Conservation (phyloP, 1,140 invertebrate genomes). For the Himalopsyche phryganea region DNA sequence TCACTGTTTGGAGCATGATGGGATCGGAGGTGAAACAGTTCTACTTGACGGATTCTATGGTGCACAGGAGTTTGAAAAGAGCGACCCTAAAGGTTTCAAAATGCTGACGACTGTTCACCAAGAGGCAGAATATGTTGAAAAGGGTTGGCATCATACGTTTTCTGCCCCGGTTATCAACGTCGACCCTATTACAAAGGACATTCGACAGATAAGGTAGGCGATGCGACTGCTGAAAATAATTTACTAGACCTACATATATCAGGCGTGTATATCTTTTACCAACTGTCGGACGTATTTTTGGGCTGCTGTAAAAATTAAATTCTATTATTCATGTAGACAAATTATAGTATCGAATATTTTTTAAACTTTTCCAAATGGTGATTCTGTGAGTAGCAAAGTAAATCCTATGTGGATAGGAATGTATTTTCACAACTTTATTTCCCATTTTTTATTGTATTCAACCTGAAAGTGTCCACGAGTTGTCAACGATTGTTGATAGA, state of each 20-base stretch:
- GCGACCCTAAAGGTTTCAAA: conserved; percentile 54
- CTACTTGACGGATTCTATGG: conserved; percentile 68
- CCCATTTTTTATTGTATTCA: too few relatives aligned
- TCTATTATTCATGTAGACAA: too few relatives aligned
- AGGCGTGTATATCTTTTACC: too few relatives aligned
- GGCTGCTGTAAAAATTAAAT: too few relatives aligned
- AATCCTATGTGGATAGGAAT: too few relatives aligned
- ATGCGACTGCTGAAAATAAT: background rate
- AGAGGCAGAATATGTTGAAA: conserved; percentile 63
- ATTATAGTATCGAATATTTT: too few relatives aligned
- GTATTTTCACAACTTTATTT: too few relatives aligned
- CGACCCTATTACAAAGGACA: conserved; percentile 47
- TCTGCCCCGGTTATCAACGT: conserved; percentile 54
- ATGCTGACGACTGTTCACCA: conserved; percentile 54
- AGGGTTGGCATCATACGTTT: conserved; percentile 52
- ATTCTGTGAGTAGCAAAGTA: too few relatives aligned
- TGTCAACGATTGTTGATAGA: too few relatives aligned
- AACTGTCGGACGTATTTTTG: too few relatives aligned
- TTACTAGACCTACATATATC: background rate
- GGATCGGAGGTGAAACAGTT: conserved; percentile 63
- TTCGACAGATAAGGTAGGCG: conserved; percentile 54
- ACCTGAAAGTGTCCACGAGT: too few relatives aligned
- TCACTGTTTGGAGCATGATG: conserved; percentile 62
- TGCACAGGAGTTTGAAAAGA: conserved; percentile 54
- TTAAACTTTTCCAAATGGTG: too few relatives aligned